Base-by-base conservation (phyloP, 23 tunicate species). In the Ciona savignyi region DNA sequence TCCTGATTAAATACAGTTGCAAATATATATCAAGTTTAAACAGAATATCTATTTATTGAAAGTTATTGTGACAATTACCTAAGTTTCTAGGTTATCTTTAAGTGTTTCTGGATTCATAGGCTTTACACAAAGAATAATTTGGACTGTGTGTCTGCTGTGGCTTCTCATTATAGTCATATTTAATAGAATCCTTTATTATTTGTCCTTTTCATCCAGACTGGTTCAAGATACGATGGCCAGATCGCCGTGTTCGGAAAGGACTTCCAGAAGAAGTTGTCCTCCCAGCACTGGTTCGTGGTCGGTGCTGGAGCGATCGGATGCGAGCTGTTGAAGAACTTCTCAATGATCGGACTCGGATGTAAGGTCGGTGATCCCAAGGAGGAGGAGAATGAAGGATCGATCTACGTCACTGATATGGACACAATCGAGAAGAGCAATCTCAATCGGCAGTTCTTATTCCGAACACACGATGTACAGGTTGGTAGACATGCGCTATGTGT, bases 271-370 rank as follows among this genome's bases (percentile, higher is more conserved):
- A 84, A 80, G 62, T 60, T 95, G 77, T 63, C 83, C 27, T 42
- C 77, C 0, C 99, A 95, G 66, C 88, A 66, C 11, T 95, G 96
- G 96, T 95, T 95, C 61, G 91, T 95, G 33, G 99, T 95, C 30
- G 99, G 99, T 2, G 85, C 99, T 42, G 99, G 99, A 27, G 99
- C 99, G 26, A 95, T 95, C 70, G 99, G 99, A 25, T 95, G 99
- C 63, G 99, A 95, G 60, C 71, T 95, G 67, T 76, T 95, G 30
- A 95, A 95, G 35, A 95, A 95, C 85, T 95, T 95, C 69, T 56
- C 99, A 9, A 95, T 95, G 99, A 95, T 95, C 86, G 99, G 99
- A 29, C 79, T 95, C 27, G 97, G 97, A 1, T 91, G 91, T 77
- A 72, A 66, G 27, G 1, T 77, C 42, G 63, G 63, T 30, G 60